These are phyloP conservation scores for Myotis myotis DNA, from an alignment of 2,797 vertebrate species.

Conservation along the genomic window DNA sequence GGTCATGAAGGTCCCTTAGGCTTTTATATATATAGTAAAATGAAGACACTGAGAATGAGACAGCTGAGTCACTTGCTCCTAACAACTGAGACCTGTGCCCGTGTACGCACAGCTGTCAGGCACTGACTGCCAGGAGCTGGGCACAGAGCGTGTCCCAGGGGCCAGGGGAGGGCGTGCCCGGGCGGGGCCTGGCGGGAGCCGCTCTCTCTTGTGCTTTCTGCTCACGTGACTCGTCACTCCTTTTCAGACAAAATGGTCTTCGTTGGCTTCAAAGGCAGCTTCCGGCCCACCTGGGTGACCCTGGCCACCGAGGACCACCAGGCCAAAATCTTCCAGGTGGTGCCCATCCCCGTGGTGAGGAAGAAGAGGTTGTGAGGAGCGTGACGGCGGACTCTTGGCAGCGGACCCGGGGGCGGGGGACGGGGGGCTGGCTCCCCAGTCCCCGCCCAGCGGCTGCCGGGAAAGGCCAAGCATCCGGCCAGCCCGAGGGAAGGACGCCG, in stretches of 20 bases:
- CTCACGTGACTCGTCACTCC: accelerated
- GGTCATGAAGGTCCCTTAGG: too few species aligned
- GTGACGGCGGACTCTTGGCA: constrained; percentile 45
- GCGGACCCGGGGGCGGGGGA: constrained; percentile 65
- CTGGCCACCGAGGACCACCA: constrained; percentile 87
- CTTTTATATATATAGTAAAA: too few species aligned
- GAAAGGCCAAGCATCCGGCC: not conserved
- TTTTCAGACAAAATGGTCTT: constrained; percentile 93
- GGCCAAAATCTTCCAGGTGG: constrained; percentile 93
- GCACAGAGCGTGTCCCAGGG: not conserved
- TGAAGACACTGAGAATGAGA: not conserved
- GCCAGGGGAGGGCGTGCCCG: accelerated
- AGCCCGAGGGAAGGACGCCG: not conserved
- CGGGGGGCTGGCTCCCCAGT: not conserved
- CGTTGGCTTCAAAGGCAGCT: constrained; percentile 93
- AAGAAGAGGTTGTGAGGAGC: constrained; percentile 91
- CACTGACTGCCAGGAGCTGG: too few species aligned
- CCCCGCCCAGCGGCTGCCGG: not conserved
- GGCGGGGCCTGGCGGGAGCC: accelerated
- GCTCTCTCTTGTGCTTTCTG: accelerated
- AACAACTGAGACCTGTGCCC: not conserved
- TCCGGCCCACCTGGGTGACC: constrained; percentile 92
- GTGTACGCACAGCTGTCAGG: accelerated
- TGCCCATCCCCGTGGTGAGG: constrained; percentile 93
- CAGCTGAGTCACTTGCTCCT: not conserved